Evolutionary conservation across 2,113 vertebrate species (phyloP).

Genomic region (Platichthys flesus): DNA sequence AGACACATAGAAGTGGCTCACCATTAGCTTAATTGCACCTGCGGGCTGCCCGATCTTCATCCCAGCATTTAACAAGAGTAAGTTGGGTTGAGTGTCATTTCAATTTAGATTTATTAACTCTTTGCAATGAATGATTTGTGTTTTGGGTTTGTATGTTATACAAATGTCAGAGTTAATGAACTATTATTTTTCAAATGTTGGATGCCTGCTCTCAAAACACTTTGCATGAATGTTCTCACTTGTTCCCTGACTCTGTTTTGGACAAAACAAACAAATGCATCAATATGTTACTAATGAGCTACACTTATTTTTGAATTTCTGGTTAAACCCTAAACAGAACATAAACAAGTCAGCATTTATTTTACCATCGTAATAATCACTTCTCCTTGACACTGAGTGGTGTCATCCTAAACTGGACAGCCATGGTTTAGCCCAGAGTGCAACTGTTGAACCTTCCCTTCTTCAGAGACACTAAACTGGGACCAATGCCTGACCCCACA

Average conservation of each 20-base stretch:
- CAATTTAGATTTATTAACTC: neutral
- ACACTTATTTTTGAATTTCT: neutral
- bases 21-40: slow-evolving; percentile 21
- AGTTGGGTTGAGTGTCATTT: slow-evolving; percentile 51
- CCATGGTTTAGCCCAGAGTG: slow-evolving; percentile 22
- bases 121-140: neutral
- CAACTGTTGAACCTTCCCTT: slow-evolving; percentile 50
- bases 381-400: slow-evolving; percentile 51
- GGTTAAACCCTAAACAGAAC: too few relatives aligned
- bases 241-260: neutral
- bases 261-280: neutral
- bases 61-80: neutral
- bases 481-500: slow-evolving; percentile 47
- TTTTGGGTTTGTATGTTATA: neutral
- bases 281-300: neutral
- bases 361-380: slow-evolving; percentile 11
- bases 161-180: neutral
- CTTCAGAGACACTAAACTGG: slow-evolving; percentile 64
- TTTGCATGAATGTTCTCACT: neutral
- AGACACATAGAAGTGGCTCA: slow-evolving; percentile 18
- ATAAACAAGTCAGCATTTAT: slow-evolving; percentile 8
- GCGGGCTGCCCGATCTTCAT: neutral
- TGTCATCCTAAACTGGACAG: slow-evolving; percentile 43
- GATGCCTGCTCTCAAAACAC: neutral
- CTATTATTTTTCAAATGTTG: neutral